These are phyloP conservation scores for Mustela lutreola DNA, from an alignment of 2,113 vertebrate genomes.

Conservation along the genomic window DNA sequence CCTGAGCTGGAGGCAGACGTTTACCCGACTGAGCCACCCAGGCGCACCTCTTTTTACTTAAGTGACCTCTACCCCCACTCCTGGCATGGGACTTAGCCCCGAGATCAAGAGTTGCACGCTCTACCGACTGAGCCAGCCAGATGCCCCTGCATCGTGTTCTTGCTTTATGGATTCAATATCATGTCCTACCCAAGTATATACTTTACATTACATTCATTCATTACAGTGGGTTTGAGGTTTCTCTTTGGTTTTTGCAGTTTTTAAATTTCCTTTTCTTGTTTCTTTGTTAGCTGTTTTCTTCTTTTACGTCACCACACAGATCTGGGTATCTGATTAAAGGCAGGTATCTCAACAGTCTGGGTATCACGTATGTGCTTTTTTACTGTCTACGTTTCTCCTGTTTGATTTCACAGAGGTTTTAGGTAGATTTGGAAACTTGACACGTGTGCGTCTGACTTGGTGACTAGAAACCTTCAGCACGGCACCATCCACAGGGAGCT, in stretches of 20 bases:
- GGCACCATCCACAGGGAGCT: neutral
- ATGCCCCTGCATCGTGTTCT: neutral
- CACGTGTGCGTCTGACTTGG: neutral
- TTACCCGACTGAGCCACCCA: neutral
- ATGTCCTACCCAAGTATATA: neutral
- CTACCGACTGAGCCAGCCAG: neutral
- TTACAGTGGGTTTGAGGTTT: neutral
- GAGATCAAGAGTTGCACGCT: neutral
- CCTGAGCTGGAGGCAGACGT: neutral
- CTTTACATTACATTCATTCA: neutral
- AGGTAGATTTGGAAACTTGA: neutral
- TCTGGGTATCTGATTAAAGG: neutral
- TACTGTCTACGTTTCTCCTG: neutral
- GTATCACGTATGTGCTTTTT: neutral
- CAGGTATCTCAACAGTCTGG: neutral
- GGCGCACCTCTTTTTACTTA: neutral
- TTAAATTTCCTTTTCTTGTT: neutral
- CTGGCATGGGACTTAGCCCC: neutral
- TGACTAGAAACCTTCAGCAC: neutral
- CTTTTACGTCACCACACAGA: neutral
- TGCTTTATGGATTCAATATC: neutral
- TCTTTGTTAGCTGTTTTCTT: neutral
- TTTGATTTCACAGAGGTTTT: neutral
- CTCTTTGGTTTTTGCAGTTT: neutral
- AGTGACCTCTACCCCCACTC: neutral